phyloP scores from a whole-genome alignment of 2,113 vertebrate species.

The Phodopus roborovskii region DNA sequence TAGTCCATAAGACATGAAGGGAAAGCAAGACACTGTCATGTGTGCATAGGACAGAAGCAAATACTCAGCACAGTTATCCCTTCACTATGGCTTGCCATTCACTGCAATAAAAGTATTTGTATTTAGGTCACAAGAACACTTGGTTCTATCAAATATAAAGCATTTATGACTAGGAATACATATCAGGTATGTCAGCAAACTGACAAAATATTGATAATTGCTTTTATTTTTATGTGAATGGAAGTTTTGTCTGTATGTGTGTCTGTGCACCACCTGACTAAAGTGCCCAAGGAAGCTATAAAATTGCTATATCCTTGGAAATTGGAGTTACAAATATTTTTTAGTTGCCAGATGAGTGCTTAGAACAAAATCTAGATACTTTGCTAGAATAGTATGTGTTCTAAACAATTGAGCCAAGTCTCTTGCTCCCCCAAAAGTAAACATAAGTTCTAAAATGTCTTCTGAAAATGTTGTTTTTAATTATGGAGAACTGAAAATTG shows the following conservation, averaged over 20 bases:
- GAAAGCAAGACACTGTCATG: neutral
- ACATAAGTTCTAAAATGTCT: neutral
- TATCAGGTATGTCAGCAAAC: neutral
- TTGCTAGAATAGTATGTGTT: too few species aligned
- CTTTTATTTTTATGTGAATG: neutral
- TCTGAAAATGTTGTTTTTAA: neutral
- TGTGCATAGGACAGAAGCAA: neutral
- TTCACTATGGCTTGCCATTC: constrained; percentile 33
- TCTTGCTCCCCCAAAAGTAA: neutral
- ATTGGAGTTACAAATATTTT: too few species aligned
- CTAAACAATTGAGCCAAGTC: too few species aligned
- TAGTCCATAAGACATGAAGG: neutral
- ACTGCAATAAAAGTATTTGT: constrained; percentile 24
- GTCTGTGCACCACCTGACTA: neutral
- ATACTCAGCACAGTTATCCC: neutral
- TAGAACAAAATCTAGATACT: too few species aligned
- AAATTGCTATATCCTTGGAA: neutral
- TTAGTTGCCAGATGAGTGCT: too few species aligned
- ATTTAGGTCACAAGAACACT: neutral
- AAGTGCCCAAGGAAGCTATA: neutral
- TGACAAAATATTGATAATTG: neutral
- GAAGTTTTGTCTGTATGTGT: neutral
- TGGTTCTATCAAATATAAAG: constrained; percentile 14
- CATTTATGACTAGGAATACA: neutral
- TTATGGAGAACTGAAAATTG: neutral